Base-by-base conservation (phyloP, 2,888 invertebrate genomes). In the Cosmorhoe ocellata region DNA sequence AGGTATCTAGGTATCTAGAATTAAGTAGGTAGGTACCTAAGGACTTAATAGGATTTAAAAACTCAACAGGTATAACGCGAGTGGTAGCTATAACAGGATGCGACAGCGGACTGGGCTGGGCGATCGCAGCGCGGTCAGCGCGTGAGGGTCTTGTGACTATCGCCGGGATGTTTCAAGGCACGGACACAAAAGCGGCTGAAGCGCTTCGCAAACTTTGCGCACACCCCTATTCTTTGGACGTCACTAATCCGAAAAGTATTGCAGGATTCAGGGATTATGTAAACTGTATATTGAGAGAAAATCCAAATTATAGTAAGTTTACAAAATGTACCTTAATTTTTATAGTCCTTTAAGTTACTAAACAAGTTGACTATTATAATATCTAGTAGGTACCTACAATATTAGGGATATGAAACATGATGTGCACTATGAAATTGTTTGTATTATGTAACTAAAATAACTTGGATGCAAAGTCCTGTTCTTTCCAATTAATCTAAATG, bases 51-150 rank as follows among this genome's bases (percentile, higher is more conserved):
- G 18, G 18, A 18, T 18, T 18, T 18, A 3, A 18, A 18, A 18
- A 18, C 4, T 18, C 18, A 18, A 18, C 32, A 50, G 27, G 3
- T 5, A 60, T 78, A 39, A 81, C 66, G 8, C 71, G 81, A 48
- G 91, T 94, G 1, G 87, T 94, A 30, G 90, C 96, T 11, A 93
- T 97, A 61, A 96, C 95, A 5, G 97, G 97, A 32, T 97, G 97
- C 74, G 97, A 97, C 81, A 95, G 96, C 49, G 97, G 97, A 1
- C 90, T 97, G 10, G 97, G 97, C 46, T 95, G 92, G 81, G 93
- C 93, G 1, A 75, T 95, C 38, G 94, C 95, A 0, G 89, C 93
- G 13, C 91, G 94, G 59, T 81, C 92, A 5, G 91, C 91, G 5
- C 82, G 92, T 3, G 85, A 92, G 64, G 95, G 95, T 0, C 90